Conservation (phyloP, 2,888 invertebrate species). For the Andrena haemorrhoa region DNA sequence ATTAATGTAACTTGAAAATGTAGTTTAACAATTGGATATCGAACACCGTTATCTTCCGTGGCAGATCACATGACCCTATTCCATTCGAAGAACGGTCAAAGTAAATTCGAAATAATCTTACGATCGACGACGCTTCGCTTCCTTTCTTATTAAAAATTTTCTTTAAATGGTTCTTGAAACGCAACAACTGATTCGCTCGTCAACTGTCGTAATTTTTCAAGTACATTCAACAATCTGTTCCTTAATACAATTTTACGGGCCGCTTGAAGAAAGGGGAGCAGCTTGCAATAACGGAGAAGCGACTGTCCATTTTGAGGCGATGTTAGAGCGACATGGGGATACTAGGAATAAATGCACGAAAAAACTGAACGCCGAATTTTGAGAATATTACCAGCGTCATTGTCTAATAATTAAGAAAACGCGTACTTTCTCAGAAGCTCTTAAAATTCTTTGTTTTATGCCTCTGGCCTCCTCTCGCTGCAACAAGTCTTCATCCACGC, state of each 20-base stretch:
- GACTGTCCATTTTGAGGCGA: constrained; percentile 1
- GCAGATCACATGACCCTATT: too few species aligned
- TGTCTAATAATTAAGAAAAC: neutral
- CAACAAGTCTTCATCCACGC: neutral
- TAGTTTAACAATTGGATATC: neutral
- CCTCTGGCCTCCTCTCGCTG: constrained; percentile 14
- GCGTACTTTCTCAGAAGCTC: constrained; percentile 25
- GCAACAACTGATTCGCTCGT: neutral
- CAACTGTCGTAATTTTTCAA: constrained; percentile 16
- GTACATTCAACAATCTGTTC: constrained; percentile 48
- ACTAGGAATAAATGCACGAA: constrained; percentile 12
- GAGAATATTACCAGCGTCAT: neutral
- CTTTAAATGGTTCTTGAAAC: neutral
- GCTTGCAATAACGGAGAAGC: constrained; percentile 14
- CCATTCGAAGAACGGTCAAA: too few species aligned
- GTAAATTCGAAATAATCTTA: too few species aligned
- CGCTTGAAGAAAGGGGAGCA: constrained; percentile 27
- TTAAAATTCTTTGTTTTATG: constrained; percentile 46
- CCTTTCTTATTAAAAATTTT: neutral
- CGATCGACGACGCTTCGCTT: neutral
- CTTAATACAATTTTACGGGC: constrained; percentile 45
- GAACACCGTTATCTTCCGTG: too few species aligned
- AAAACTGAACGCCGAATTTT: neutral
- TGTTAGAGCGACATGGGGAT: constrained; percentile 7
- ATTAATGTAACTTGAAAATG: neutral